These are phyloP conservation scores for Caradrina clavipalpis DNA, from an alignment of 2,888 invertebrate genomes.

Conservation along the genomic window DNA sequence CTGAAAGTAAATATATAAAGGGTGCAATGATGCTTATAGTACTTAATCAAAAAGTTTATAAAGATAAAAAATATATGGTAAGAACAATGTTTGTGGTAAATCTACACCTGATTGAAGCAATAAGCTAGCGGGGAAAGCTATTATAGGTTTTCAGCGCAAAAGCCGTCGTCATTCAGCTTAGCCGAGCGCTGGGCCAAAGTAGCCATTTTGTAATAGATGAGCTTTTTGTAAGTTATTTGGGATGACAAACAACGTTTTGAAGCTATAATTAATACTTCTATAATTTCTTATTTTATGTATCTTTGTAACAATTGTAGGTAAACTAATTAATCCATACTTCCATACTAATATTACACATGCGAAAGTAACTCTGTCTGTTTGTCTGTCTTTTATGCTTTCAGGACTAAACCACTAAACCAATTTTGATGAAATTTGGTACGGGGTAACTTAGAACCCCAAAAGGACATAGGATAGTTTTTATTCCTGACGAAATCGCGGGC, in stretches of 20 bases:
- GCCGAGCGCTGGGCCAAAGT: constrained; percentile 24
- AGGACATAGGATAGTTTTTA: too few relatives aligned
- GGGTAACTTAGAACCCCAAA: too few relatives aligned
- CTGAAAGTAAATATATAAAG: background rate
- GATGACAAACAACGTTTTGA: constrained; percentile 17
- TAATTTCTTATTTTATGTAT: background rate
- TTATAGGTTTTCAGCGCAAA: constrained; percentile 51
- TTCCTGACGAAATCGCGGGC: too few relatives aligned
- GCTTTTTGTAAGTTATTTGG: constrained; percentile 26
- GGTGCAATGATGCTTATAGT: background rate
- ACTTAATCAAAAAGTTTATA: background rate
- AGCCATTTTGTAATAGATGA: constrained; percentile 49
- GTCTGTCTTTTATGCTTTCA: too few relatives aligned
- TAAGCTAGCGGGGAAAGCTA: constrained; percentile 41
- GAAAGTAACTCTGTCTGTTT: too few relatives aligned
- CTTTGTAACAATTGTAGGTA: too few relatives aligned
- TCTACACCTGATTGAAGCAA: constrained; percentile 52
- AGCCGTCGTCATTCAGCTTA: constrained; percentile 44
- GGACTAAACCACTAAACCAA: too few relatives aligned
- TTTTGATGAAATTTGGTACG: too few relatives aligned
- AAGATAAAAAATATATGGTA: background rate
- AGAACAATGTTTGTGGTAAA: constrained; percentile 16
- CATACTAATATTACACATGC: too few relatives aligned
- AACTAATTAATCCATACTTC: too few relatives aligned
- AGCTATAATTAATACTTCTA: background rate